These are phyloP conservation scores for Pangasius macronema DNA, from an alignment of 2,797 vertebrate genomes.

Conservation along the genomic window DNA sequence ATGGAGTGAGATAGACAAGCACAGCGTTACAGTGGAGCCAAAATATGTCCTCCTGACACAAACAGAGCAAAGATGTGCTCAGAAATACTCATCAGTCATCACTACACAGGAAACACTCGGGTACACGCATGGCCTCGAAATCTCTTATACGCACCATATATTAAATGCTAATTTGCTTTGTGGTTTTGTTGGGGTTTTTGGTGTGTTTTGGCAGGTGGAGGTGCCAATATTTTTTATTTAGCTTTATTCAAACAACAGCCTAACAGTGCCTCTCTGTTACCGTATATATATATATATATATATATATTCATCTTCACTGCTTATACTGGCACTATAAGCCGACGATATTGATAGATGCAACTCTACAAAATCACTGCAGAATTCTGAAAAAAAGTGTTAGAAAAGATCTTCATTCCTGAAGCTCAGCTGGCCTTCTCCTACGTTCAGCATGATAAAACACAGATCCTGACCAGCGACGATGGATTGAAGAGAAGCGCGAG, in stretches of 20 bases:
- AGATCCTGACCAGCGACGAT: constrained; percentile 25
- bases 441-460: constrained; percentile 35
- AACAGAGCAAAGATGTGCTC: not conserved
- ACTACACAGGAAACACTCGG: not conserved
- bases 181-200: not conserved
- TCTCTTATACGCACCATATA: not conserved
- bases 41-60: not conserved
- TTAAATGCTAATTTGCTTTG: not conserved
- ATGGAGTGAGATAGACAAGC: not conserved
- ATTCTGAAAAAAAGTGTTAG: not conserved
- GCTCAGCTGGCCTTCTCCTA: constrained; percentile 23
- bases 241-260: not conserved
- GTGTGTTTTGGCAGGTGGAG: not conserved
- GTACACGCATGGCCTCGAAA: not conserved
- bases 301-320: not conserved
- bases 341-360: not conserved
- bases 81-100: not conserved
- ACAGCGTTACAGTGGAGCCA: not conserved
- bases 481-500: constrained; percentile 33
- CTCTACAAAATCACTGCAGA: not conserved
- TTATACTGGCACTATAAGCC: not conserved
- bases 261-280: not conserved
- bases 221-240: not conserved
- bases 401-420: constrained; percentile 20
- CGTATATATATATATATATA: no score